Conservation (phyloP, 1,140 invertebrate genomes). For the Daktulosphaira vitifoliae region DNA sequence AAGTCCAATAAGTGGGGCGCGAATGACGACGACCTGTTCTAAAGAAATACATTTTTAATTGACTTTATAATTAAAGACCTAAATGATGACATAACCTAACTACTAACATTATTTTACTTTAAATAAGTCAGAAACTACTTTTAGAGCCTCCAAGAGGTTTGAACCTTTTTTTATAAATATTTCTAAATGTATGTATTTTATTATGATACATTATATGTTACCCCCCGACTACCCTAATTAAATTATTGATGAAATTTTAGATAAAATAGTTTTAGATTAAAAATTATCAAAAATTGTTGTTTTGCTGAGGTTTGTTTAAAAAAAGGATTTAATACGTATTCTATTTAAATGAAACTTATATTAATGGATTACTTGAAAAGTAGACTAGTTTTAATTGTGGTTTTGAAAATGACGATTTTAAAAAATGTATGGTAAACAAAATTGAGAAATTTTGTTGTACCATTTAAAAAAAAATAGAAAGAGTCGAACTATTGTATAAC, state of each 20-base stretch:
- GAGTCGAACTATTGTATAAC: background rate
- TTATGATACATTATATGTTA: background rate
- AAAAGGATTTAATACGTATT: background rate
- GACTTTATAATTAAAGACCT: too few relatives aligned
- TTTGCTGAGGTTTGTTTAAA: background rate
- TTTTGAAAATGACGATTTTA: background rate
- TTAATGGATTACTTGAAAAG: too few relatives aligned
- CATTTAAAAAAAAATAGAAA: background rate
- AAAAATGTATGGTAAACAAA: too few relatives aligned
- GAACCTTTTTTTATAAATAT: background rate
- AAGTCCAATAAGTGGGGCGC: too few relatives aligned
- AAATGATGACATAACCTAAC: too few relatives aligned
- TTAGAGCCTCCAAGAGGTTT: too few relatives aligned
- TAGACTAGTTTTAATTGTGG: background rate
- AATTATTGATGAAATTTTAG: constrained; percentile 1
- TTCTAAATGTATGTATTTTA: too few relatives aligned
- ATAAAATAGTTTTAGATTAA: background rate
- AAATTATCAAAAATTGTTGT: background rate
- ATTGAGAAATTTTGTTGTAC: constrained; percentile 5
- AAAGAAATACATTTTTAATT: too few relatives aligned
- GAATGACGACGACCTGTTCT: too few relatives aligned
- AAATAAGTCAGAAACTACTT: too few relatives aligned
- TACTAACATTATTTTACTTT: too few relatives aligned
- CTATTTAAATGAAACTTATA: background rate
- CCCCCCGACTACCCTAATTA: background rate